Conservation (phyloP, 1,140 invertebrate species). For the Zaprionus camerounensis region DNA sequence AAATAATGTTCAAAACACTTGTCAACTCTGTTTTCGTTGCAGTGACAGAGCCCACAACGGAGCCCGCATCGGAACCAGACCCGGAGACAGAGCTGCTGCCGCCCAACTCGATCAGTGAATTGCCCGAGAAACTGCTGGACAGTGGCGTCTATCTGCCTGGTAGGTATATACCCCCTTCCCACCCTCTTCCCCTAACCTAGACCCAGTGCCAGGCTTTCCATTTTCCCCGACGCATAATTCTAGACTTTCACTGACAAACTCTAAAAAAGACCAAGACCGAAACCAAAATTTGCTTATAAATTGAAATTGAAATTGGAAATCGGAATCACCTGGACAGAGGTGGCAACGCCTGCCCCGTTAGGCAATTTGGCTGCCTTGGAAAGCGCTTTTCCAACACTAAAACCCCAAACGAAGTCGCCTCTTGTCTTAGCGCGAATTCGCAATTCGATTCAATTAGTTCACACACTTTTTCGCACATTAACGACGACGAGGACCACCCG, state of each 20-base stretch:
- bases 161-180: slow-evolving; percentile 60
- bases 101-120: slow-evolving; percentile 85
- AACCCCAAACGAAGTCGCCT: not conserved
- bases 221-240: slow-evolving; percentile 67
- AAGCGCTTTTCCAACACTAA: slow-evolving; percentile 23
- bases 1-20: slow-evolving; percentile 32
- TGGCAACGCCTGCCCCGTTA: slow-evolving; percentile 63
- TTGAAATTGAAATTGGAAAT: slow-evolving; percentile 58
- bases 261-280: slow-evolving; percentile 19
- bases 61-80: not conserved
- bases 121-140: slow-evolving; percentile 86
- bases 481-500: slow-evolving; percentile 62
- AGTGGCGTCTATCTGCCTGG: slow-evolving; percentile 86
- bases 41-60: slow-evolving; percentile 38
- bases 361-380: slow-evolving; percentile 61
- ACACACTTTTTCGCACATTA: slow-evolving; percentile 81
- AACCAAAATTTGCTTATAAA: slow-evolving; percentile 64
- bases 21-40: slow-evolving; percentile 22
- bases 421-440: not conserved
- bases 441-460: slow-evolving; percentile 67
- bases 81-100: slow-evolving; percentile 64
- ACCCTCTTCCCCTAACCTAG: not conserved
- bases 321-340: slow-evolving; percentile 45
- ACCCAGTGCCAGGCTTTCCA: slow-evolving; percentile 67
- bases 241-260: slow-evolving; percentile 68